Evolutionary conservation across 1,140 invertebrate species (phyloP), one percentile per base, ranked within the genome.

Genomic region (Pogonus chalceus): DNA sequence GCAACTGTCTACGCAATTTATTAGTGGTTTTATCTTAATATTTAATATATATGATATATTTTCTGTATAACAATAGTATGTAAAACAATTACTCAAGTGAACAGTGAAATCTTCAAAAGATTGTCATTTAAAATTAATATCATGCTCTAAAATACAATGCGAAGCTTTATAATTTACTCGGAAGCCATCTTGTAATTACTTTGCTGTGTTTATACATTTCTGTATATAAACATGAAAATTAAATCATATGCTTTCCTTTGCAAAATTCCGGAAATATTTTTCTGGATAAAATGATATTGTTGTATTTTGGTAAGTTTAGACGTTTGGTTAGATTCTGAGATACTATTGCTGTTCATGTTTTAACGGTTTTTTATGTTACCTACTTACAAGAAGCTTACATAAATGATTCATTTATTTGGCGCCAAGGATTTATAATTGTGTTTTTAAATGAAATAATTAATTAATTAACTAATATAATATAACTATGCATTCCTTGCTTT

Each of bases 141-240:
- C 14, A 14, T n/a, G n/a, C n/a, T n/a, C n/a, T n/a, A n/a, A n/a
- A n/a, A n/a, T n/a, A n/a, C n/a, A n/a, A n/a, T n/a, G n/a, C n/a
- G n/a, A n/a, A n/a, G n/a, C n/a, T n/a, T n/a, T n/a, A n/a, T n/a
- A n/a, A n/a, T 4, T 43, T 43, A 43, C 4, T 31, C 18, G 37
- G 37, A 9, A 18, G 37, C 37, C 37, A 43, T 43, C 37, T 43
- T 43, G 37, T 43, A 43, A 43, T 43, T 43, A 16, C 7, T 16
- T 7, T 43, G 9, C 37, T 12, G 37, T 43, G 37, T 43, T 43
- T 9, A 43, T 43, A 4, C 37, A 43, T 12, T 16, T 43, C 37
- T 12, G 37, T 43, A 43, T 10, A 43, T 43, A 43, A 43, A 43
- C 37, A 43, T 43, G 37, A 43, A 43, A 43, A 43, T 43, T 43